Conservation (phyloP, 2,113 vertebrate genomes). For the Paracanthobrama guichenoti region DNA sequence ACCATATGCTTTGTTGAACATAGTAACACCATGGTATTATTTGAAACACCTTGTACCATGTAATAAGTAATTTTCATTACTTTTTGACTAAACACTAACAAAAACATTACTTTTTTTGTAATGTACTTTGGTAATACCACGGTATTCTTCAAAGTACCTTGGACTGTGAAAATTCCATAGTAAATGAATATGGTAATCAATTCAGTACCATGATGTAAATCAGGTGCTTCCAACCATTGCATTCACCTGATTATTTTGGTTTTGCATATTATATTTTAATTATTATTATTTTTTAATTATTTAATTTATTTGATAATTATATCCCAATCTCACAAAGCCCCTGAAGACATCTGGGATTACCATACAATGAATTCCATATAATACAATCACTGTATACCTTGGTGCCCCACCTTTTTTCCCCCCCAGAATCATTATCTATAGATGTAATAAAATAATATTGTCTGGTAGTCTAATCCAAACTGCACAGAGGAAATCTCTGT, state of each 20-base stretch:
- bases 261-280: neutral
- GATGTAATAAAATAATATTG: neutral
- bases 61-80: neutral
- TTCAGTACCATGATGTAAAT: neutral
- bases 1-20: neutral
- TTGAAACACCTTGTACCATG: neutral
- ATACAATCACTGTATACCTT: neutral
- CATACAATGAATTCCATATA: neutral
- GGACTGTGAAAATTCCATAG: too few species aligned
- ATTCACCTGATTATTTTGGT: neutral
- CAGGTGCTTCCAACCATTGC: neutral
- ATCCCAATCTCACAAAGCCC: neutral
- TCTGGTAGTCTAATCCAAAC: neutral
- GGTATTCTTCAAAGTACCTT: too few species aligned
- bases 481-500: neutral
- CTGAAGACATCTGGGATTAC: neutral
- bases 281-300: neutral
- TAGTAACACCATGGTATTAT: neutral
- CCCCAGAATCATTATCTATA: neutral
- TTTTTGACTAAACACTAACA: neutral
- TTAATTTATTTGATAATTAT: neutral
- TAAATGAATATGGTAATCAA: too few species aligned
- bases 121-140: neutral
- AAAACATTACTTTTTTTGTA: neutral
- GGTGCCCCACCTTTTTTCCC: neutral